Base-by-base conservation (phyloP, 2,113 vertebrate genomes). In the Cichladusa arquata region DNA sequence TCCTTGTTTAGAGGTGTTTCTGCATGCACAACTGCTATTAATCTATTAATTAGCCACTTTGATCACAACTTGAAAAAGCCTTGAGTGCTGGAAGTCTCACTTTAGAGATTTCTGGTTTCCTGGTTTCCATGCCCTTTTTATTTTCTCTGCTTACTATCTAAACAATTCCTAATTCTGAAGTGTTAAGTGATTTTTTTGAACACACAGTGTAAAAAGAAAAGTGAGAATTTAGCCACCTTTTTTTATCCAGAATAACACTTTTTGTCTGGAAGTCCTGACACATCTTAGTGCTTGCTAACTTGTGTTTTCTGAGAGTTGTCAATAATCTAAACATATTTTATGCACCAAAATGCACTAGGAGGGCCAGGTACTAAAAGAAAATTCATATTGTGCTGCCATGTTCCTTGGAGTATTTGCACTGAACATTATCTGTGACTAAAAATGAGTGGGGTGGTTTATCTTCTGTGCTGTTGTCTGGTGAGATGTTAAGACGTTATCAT, bases 11-110 rank as follows among this genome's bases (percentile, higher is more conserved):
- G 65, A 80, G 56, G 25, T 74, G 42, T 78, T 26, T 73, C 40
- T 88, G 60, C 64, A 62, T 12, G 20, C 22, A 45, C 9, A 70
- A 57, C 19, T 88, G 60, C 48, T 71, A 14, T 81, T 88, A 58
- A 73, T 90, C 70, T 92, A 6, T 71, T 90, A 94, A 94, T 90
- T 78, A 96, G 82, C 47, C 6, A 25, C 83, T 96, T 80, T 66
- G 67, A 73, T 87, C 56, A 14, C 23, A 78, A 33, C 34, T 88
- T 70, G 36, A 71, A 94, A 88, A 87, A 65, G 34, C 85, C 48
- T 25, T 23, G 16, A 78, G 19, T 61, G 74, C 38, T 83, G 58
- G 45, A 81, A 79, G 22, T 24, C 15, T 70, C 34, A 36, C 29
- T 61, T 50, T 24, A 60, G 79, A 80, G 83, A 28, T 15, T 47